Conservation (phyloP, 2,888 invertebrate species). For the Amiota mariae region DNA sequence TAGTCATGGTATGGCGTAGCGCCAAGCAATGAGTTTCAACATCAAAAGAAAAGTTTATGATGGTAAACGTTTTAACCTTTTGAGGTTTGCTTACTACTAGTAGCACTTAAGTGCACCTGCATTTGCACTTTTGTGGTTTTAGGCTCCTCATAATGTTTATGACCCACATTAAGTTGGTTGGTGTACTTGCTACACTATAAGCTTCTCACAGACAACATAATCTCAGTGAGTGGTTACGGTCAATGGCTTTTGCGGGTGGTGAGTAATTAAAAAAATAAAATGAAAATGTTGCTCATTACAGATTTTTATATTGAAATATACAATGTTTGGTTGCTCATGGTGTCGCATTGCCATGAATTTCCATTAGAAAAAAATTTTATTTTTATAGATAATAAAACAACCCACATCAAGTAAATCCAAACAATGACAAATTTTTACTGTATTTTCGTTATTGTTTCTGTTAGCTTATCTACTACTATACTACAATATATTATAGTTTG, state of each 20-base stretch:
- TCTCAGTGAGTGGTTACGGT: slow-evolving; percentile 21
- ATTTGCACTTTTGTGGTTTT: slow-evolving; percentile 14
- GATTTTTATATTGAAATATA: slow-evolving; percentile 31
- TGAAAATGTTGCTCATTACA: slow-evolving; percentile 1
- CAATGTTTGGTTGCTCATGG: too few relatives aligned
- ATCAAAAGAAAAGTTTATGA: background rate
- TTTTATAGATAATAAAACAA: slow-evolving; percentile 33
- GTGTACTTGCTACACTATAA: background rate
- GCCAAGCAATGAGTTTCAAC: too few relatives aligned
- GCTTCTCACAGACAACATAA: background rate
- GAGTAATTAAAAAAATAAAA: background rate
- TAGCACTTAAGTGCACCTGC: background rate
- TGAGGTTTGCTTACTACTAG: background rate
- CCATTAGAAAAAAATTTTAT: too few relatives aligned
- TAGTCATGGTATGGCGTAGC: too few relatives aligned
- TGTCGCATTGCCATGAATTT: too few relatives aligned
- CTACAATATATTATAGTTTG: too few relatives aligned
- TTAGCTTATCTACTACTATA: background rate
- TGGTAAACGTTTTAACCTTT: slow-evolving; percentile 17
- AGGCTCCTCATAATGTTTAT: background rate
- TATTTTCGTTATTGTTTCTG: slow-evolving; percentile 14
- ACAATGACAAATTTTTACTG: slow-evolving; percentile 42
- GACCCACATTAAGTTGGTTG: background rate
- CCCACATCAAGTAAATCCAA: slow-evolving; percentile 38
- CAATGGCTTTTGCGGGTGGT: slow-evolving; percentile 4